These are phyloP conservation scores for Drosophila lacertosa DNA, from an alignment of 1,140 invertebrate species.

Conservation along the genomic window DNA sequence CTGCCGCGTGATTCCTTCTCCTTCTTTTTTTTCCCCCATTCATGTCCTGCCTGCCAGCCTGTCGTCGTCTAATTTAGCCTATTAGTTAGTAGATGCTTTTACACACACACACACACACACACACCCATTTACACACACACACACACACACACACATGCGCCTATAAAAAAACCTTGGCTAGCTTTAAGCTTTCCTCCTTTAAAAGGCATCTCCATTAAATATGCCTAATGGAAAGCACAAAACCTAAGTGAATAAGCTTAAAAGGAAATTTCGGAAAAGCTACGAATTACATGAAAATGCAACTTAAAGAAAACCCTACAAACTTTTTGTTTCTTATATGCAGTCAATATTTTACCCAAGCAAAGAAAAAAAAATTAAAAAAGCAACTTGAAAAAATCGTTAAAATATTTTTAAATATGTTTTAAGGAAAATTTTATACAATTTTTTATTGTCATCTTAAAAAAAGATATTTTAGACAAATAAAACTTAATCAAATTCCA, in stretches of 20 bases:
- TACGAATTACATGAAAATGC: background rate
- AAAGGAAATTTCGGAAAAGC: background rate
- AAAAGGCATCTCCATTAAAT: conserved; percentile 1
- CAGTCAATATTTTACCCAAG: no score
- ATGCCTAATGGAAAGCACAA: background rate
- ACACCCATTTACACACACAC: conserved; percentile 20
- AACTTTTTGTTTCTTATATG: no score
- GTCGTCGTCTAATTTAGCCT: conserved; percentile 70
- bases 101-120: conserved; percentile 41
- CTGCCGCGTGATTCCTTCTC: background rate
- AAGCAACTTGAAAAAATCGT: no score
- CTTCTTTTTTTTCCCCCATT: background rate
- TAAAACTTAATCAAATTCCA: no score
- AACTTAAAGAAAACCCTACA: no score
- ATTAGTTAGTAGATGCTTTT: conserved; percentile 75
- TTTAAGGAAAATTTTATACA: no score
- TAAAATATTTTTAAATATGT: no score
- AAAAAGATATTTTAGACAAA: no score
- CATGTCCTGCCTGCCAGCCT: conserved; percentile 12
- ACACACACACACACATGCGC: conserved; percentile 3
- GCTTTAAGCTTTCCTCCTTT: conserved; percentile 27
- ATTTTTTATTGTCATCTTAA: no score
- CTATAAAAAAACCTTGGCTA: background rate
- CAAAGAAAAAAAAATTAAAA: no score
- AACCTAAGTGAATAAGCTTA: background rate